Percentiles rank a stretch among this genome's conserved stretches.
Conservation (phyloP, 2,888 invertebrate genomes). For the Xylocampa areola region DNA sequence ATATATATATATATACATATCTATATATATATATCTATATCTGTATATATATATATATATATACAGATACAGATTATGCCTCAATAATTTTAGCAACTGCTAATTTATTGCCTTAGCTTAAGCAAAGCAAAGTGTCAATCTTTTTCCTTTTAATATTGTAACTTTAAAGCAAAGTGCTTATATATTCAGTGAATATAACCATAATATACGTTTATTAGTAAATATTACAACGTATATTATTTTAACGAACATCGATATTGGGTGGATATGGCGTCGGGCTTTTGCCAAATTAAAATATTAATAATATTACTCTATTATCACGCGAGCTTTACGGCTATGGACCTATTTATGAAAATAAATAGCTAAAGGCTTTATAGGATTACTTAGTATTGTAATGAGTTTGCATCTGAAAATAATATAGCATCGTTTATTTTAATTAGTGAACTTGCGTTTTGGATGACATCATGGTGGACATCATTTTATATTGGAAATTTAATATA, state of each 20-base stretch:
- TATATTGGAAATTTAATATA: no score
- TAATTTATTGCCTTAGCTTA: no score
- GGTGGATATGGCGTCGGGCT: slow-evolving; percentile 42
- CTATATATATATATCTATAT: no score
- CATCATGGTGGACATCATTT: not conserved
- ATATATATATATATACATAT: no score
- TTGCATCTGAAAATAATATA: slow-evolving; percentile 11
- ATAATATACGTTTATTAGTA: slow-evolving; percentile 15
- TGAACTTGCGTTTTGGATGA: not conserved
- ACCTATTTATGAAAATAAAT: slow-evolving; percentile 40
- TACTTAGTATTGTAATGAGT: slow-evolving; percentile 19
- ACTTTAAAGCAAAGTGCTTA: slow-evolving; percentile 1
- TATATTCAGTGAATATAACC: slow-evolving; percentile 5
- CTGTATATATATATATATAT: no score
- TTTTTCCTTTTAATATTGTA: no score
- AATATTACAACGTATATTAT: slow-evolving; percentile 35
- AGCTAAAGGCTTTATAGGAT: slow-evolving; percentile 26
- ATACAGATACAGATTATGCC: no score
- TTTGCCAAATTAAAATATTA: slow-evolving; percentile 49
- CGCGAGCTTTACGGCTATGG: slow-evolving; percentile 11
- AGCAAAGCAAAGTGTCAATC: no score
- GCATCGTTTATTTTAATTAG: not conserved
- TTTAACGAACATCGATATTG: slow-evolving; percentile 33
- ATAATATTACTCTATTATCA: slow-evolving; percentile 40
- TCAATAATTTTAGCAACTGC: slow-evolving; percentile 15